Percentiles rank a stretch among this genome's conserved stretches.
Conservation (phyloP, 2,797 vertebrate genomes). For the Gorsachius magnificus region DNA sequence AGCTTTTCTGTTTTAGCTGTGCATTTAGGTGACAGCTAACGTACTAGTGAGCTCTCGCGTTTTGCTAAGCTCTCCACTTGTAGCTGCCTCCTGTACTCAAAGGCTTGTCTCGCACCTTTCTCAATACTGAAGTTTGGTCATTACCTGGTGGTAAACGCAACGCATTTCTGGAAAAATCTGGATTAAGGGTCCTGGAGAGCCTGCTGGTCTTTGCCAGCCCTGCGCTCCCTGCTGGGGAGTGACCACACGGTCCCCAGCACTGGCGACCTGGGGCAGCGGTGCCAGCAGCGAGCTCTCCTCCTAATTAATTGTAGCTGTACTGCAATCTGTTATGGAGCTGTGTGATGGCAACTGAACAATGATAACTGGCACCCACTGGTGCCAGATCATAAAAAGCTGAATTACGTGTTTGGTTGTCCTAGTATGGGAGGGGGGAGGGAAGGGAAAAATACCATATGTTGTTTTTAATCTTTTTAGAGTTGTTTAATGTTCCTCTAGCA, state of each 20-base stretch:
- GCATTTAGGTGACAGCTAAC: neutral
- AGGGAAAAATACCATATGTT: slow-evolving; percentile 39
- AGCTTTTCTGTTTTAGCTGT: neutral
- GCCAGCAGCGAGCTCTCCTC: slow-evolving; percentile 6
- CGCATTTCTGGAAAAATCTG: neutral
- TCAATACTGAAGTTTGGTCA: neutral
- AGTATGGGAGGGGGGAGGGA: neutral
- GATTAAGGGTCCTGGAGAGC: neutral
- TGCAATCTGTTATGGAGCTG: slow-evolving; percentile 39
- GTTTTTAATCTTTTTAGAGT: slow-evolving; percentile 26
- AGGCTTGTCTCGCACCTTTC: neutral
- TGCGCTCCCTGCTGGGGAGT: neutral
- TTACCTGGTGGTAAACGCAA: neutral
- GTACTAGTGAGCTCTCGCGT: neutral
- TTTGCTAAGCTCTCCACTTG: neutral
- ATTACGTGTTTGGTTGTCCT: neutral
- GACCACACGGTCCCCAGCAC: neutral
- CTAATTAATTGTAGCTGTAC: slow-evolving; percentile 46
- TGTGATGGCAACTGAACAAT: slow-evolving; percentile 7
- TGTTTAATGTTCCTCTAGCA: slow-evolving; percentile 12
- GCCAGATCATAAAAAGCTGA: slow-evolving; percentile 20
- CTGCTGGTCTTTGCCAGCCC: neutral
- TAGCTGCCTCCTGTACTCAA: neutral
- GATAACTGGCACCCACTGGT: slow-evolving; percentile 4
- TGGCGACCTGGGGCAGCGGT: neutral